Evolutionary conservation across 2,888 invertebrate species (phyloP), one percentile per base, ranked within the genome.

Genomic region (Eupithecia dodoneata): DNA sequence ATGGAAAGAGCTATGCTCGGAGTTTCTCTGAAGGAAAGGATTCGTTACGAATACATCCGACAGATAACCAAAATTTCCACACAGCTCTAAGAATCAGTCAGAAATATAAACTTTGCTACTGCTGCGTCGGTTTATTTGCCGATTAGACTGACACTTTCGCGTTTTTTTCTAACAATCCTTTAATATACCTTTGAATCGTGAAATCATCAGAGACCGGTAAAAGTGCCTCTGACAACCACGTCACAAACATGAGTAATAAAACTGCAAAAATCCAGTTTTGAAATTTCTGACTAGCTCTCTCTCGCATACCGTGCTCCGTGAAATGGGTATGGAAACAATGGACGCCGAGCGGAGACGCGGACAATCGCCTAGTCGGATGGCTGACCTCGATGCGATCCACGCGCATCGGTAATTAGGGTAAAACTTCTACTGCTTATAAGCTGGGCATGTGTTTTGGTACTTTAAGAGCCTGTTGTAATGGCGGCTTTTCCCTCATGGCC

Each of bases 311-410:
- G 67, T 74, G 73, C 72, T 78, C 76, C 82, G 78, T 83, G 85
- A 86, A 87, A 87, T 87, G 87, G 85, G 85, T 83, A 85, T 83
- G 84, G 85, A 88, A 85, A 88, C 88, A 88, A 88, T 86, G 79
- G 85, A 66, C 80, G 81, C 81, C 82, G 82, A 84, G 87, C 83
- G 80, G 82, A 84, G 82, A 81, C 80, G 80, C 83, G 85, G 87
- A 88, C 87, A 87, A 86, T 86, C 83, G 85, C 76, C 78, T 73
- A 63, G 82, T 80, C 81, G 82, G 81, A 82, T 76, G 75, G 76
- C 30, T 81, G 86, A 85, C 87, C 87, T 86, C 86, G 83, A 87
- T 80, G 73, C 69, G 59, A 70, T 71, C 67, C 52, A 44, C 6
- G 47, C 49, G 71, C 69, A 78, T 78, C 70, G 74, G 78, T 79